A percentile compares a stretch with the other conserved stretches of the same genome.
phyloP scores from a whole-genome alignment of 1,140 invertebrate species.

The Drosophila orosa region DNA sequence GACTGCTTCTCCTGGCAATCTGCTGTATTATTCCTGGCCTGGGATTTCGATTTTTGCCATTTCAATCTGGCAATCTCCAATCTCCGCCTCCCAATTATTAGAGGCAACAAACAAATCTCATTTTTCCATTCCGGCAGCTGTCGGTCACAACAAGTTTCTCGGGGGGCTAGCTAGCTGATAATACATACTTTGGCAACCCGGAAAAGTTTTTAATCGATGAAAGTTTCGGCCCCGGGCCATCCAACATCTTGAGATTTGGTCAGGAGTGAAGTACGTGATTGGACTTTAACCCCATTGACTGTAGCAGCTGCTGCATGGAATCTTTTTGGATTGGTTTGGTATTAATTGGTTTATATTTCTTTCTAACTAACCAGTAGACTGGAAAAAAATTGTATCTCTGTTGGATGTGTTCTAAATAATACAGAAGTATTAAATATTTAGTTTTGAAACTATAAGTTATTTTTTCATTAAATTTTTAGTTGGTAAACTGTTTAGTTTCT shows the following conservation, averaged over 20 bases:
- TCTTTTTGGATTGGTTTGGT: conserved; percentile 8
- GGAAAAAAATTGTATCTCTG: too few relatives aligned
- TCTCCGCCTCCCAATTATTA: conserved; percentile 54
- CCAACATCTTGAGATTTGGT: conserved; percentile 19
- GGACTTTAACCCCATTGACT: conserved; percentile 65
- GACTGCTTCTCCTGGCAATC: conserved; percentile 2
- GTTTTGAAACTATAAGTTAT: too few relatives aligned
- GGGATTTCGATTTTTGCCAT: conserved; percentile 46
- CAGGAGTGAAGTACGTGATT: conserved; percentile 53
- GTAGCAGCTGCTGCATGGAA: conserved; percentile 46
- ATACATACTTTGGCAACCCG: conserved; percentile 53
- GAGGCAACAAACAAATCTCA: conserved; percentile 65
- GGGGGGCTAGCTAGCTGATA: conserved; percentile 57
- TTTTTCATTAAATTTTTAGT: background rate
- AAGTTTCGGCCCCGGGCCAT: conserved; percentile 47
- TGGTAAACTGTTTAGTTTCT: background rate
- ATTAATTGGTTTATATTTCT: conserved; percentile 16
- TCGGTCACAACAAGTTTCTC: conserved; percentile 42
- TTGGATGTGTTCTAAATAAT: too few relatives aligned
- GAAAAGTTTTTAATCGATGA: conserved; percentile 77
- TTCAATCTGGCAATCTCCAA: conserved; percentile 35
- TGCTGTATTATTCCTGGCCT: conserved; percentile 17
- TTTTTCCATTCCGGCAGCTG: conserved; percentile 65
- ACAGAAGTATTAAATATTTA: too few relatives aligned
- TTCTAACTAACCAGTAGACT: background rate